Conservation (phyloP, 2,888 invertebrate species). For the Galerucella nymphaeae region DNA sequence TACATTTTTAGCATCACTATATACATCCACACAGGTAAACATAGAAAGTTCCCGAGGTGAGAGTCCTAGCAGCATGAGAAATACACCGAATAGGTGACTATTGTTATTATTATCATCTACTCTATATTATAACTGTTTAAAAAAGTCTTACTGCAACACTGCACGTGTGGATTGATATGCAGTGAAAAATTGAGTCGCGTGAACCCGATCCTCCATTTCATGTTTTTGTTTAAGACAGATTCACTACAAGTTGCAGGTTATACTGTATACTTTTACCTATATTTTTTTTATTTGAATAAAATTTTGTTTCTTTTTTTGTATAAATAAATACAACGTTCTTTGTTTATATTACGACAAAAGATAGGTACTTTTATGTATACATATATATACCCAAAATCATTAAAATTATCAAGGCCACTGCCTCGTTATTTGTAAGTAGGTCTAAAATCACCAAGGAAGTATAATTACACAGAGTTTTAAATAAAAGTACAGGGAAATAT, state of each 20-base stretch:
- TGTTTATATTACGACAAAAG: slow-evolving; percentile 14
- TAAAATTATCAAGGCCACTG: slow-evolving; percentile 40
- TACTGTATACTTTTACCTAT: neutral
- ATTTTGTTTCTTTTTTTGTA: too few species aligned
- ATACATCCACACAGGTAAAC: neutral
- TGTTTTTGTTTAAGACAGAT: slow-evolving; percentile 14
- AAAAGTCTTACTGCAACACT: slow-evolving; percentile 27
- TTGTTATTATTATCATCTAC: slow-evolving; percentile 13
- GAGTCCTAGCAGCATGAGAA: slow-evolving; percentile 3
- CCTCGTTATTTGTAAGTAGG: slow-evolving; percentile 25
- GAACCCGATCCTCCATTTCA: slow-evolving; percentile 25
- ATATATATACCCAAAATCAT: slow-evolving; percentile 15
- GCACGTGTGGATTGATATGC: slow-evolving; percentile 26
- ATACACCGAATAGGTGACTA: slow-evolving; percentile 16
- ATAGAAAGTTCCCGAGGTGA: slow-evolving; percentile 17
- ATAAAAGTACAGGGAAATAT: neutral
- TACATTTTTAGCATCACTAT: neutral
- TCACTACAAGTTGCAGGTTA: neutral
- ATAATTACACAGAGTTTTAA: neutral
- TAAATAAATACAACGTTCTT: neutral
- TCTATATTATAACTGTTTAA: slow-evolving; percentile 19
- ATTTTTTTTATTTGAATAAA: neutral
- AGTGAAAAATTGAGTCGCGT: slow-evolving; percentile 24
- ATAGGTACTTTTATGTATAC: neutral
- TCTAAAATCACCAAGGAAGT: neutral